phyloP scores from a whole-genome alignment of 2,113 vertebrate species.

The Ranitomeya imitator region DNA sequence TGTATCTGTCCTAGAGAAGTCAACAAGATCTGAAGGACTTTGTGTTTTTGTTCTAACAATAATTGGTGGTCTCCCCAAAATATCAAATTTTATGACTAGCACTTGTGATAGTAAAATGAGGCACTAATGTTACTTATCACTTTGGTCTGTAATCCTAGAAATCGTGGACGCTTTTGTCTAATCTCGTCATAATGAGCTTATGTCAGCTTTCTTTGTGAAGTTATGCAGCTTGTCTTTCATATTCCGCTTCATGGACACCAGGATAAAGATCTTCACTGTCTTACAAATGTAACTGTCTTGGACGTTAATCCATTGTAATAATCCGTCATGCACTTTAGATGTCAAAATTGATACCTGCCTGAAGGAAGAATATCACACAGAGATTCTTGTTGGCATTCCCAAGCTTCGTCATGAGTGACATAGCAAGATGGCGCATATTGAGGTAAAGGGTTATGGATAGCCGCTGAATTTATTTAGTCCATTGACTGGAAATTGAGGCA shows the following conservation, averaged over 20 bases:
- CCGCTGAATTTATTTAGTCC: background rate
- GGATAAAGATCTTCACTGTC: slow-evolving; percentile 4
- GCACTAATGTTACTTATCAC: background rate
- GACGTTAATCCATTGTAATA: background rate
- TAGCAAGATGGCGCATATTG: background rate
- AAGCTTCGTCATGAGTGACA: background rate
- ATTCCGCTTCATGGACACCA: background rate
- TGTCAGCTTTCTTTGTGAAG: background rate
- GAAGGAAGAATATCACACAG: background rate
- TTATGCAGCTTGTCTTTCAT: background rate
- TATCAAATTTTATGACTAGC: background rate
- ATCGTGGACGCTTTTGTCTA: background rate
- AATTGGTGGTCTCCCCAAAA: background rate
- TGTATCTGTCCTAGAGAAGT: background rate
- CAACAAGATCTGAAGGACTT: background rate
- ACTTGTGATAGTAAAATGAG: background rate
- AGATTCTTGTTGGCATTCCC: background rate
- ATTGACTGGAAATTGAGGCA: background rate
- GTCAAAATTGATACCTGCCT: background rate
- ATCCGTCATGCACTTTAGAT: background rate
- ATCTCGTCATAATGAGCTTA: background rate
- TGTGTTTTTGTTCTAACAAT: background rate
- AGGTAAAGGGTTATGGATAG: background rate
- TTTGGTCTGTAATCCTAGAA: background rate
- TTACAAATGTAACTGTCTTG: background rate